A percentile compares a stretch with the other conserved stretches of the same genome.
Evolutionary conservation across 92 coral and sea anemone genomes (phyloP).

Genomic region (Epizoanthus rinbou): DNA sequence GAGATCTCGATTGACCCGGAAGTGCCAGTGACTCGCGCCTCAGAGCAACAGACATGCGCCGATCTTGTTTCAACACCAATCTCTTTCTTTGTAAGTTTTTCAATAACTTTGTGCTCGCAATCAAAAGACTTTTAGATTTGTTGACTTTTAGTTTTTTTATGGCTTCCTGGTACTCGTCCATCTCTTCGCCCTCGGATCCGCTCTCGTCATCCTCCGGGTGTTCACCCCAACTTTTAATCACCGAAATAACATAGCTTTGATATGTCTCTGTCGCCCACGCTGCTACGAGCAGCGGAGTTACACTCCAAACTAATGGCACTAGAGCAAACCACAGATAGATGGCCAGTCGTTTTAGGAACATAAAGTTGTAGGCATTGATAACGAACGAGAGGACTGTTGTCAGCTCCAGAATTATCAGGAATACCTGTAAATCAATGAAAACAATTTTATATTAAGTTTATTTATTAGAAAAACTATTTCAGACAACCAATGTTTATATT

Average conservation of each 20-base stretch:
- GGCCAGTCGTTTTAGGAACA: constrained; percentile 84
- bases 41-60: constrained; percentile 70
- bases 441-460: background rate
- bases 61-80: constrained; percentile 76
- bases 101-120: constrained; percentile 82
- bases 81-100: constrained; percentile 75
- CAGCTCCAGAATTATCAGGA: constrained; percentile 84
- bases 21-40: constrained; percentile 60
- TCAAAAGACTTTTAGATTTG: constrained; percentile 78
- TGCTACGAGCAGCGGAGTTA: constrained; percentile 88
- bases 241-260: constrained; percentile 84
- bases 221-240: constrained; percentile 96
- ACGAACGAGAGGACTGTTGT: constrained; percentile 91
- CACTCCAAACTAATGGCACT: constrained; percentile 92
- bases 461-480: background rate
- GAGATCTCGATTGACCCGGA: constrained; percentile 22
- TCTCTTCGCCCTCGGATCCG: constrained; percentile 85
- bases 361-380: constrained; percentile 93
- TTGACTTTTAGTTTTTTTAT: constrained; percentile 79
- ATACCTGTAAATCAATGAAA: constrained; percentile 60
- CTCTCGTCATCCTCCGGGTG: constrained; percentile 94
- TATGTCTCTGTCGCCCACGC: constrained; percentile 99
- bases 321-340: constrained; percentile 92
- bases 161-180: constrained; percentile 91
- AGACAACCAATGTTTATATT: too few relatives aligned